Conservation (phyloP, 2,113 vertebrate species). For the Pandion haliaetus region DNA sequence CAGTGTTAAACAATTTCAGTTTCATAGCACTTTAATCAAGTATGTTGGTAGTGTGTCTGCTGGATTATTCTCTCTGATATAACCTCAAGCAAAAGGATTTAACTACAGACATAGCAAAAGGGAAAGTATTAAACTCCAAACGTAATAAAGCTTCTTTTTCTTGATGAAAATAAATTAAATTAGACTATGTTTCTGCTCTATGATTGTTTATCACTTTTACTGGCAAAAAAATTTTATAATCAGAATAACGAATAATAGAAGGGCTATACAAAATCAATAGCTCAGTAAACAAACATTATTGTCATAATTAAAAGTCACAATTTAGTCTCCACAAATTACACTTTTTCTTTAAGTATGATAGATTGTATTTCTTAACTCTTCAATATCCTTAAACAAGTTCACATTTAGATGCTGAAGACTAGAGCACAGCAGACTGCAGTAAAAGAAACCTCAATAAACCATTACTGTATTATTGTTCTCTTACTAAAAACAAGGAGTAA, state of each 20-base stretch:
- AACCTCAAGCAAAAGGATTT: not conserved
- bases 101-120: not conserved
- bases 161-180: not conserved
- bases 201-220: not conserved
- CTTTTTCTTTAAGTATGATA: not conserved
- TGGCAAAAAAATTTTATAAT: not conserved
- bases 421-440: not conserved
- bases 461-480: not conserved
- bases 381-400: not conserved
- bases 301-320: slow-evolving; percentile 19
- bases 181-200: not conserved
- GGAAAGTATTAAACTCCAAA: not conserved
- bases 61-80: not conserved
- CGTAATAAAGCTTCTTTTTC: not conserved
- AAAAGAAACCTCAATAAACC: not conserved
- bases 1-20: not conserved
- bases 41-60: not conserved
- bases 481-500: not conserved
- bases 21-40: not conserved
- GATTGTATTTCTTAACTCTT: not conserved
- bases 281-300: not conserved
- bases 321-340: not conserved
- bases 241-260: slow-evolving; percentile 20
- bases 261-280: slow-evolving; percentile 9
- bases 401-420: not conserved